Base-by-base conservation (phyloP, 1,140 invertebrate species). In the Parasteatoda tepidariorum region DNA sequence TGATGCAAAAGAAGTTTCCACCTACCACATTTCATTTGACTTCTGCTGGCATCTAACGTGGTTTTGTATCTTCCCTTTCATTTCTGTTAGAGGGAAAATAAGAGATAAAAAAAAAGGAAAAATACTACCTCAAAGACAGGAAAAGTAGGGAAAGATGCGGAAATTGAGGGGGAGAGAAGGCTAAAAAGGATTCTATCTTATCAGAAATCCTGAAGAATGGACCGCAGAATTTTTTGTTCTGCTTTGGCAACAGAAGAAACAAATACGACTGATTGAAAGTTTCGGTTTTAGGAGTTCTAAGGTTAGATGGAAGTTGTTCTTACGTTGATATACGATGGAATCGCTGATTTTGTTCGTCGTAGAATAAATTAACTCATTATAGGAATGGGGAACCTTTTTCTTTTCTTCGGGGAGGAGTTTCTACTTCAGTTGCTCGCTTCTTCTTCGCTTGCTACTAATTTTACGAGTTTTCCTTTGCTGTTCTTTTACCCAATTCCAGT, bases 261-360 rank as follows among this genome's bases (percentile, higher is more conserved):
- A 74, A 74, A 74, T 74, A 74, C 71, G 54, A 28, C 59, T 74
- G 71, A 74, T 74, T 74, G 71, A 74, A 74, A 74, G 71, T 74
- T 71, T 74, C 24, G 26, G 22, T 74, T 74, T 71, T 71, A 13
- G 22, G 24, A 31, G 22, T 18, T 15, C n/a, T n/a, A 18, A 54
- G 33, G 41, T 13, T 41, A 3, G 24, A n/a, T 0, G 30, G 30
- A 67, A 24, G 2, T n/a, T 15, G 26, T 5, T 13, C 26, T n/a
- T n/a, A n/a, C n/a, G n/a, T n/a, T n/a, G n/a, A n/a, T n/a, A n/a
- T 5, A 34, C 18, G 31, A 67, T 9, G 22, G 18, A 22, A 7
- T 9, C n/a, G 18, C 7, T n/a, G 64, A 33, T 34, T 67, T 9
- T 15, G 18, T 34, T 31, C 59, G 24, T 22, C 28, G 24, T 62